These are phyloP conservation scores for Acinonyx jubatus DNA, from an alignment of 2,113 vertebrate species.

Conservation along the genomic window DNA sequence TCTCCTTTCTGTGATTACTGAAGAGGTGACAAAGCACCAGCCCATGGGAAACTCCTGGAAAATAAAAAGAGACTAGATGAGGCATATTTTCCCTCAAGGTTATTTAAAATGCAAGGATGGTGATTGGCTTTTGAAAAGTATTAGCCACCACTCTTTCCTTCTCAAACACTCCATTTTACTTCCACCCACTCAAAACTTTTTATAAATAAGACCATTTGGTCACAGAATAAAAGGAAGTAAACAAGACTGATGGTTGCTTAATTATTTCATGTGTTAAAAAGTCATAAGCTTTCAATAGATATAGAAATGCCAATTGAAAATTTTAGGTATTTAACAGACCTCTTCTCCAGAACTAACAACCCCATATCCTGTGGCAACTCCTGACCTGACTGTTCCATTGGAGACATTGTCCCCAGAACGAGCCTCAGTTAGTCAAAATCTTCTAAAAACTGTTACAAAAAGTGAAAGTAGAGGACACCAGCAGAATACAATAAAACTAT, in stretches of 20 bases:
- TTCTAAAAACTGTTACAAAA: not conserved
- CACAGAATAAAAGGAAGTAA: conserved; percentile 56
- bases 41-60: not conserved
- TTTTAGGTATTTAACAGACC: not conserved
- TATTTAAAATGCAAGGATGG: conserved; percentile 50
- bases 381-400: not conserved
- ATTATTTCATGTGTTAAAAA: not conserved
- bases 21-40: conserved; percentile 5
- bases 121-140: not conserved
- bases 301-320: not conserved
- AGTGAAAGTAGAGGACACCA: not conserved
- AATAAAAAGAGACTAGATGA: not conserved
- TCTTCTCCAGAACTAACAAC: not conserved
- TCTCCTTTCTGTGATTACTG: not conserved
- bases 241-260: not conserved
- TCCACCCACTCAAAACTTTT: conserved; percentile 33
- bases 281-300: not conserved
- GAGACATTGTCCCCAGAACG: not conserved
- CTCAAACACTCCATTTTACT: not conserved
- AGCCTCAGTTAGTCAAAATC: not conserved
- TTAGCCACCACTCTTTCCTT: not conserved
- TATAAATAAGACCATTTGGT: conserved; percentile 44
- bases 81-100: conserved; percentile 1
- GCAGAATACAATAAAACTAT: not conserved
- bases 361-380: not conserved